A percentile compares a stretch with the other conserved stretches of the same genome.
These are phyloP conservation scores for Passer montanus DNA, from an alignment of 2,113 vertebrate species.

Conservation along the genomic window DNA sequence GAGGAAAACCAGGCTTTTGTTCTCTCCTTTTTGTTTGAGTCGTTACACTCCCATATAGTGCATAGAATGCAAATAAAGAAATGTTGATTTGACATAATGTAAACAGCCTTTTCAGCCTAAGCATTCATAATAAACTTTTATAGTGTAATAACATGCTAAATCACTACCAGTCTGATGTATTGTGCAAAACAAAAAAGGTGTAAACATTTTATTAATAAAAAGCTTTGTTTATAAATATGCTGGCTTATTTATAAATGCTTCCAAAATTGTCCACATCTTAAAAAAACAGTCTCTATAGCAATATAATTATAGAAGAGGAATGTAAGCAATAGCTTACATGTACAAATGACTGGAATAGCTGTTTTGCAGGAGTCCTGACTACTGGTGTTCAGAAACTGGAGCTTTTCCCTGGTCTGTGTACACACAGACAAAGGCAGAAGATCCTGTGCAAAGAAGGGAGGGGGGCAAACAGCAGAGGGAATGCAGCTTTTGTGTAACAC, in stretches of 20 bases:
- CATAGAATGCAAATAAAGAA: constrained; percentile 51
- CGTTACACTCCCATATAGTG: constrained; percentile 40
- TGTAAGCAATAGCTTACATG: not conserved
- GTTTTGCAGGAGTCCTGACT: not conserved
- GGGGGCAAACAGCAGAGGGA: not conserved
- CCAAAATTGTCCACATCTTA: not conserved
- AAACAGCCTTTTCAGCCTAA: constrained; percentile 62
- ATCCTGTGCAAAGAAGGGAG: not conserved
- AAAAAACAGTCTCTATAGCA: not conserved
- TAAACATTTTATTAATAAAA: constrained; percentile 90
- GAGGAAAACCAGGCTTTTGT: constrained; percentile 57
- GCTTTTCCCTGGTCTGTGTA: not conserved
- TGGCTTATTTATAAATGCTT: constrained; percentile 16
- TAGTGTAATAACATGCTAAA: constrained; percentile 66
- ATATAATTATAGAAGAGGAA: not conserved
- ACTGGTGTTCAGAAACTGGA: not conserved
- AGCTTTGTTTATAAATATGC: constrained; percentile 70
- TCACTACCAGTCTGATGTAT: constrained; percentile 71
- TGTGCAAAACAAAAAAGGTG: constrained; percentile 77
- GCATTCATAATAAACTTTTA: constrained; percentile 65
- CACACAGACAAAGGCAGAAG: not conserved
- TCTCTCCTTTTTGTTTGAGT: constrained; percentile 43
- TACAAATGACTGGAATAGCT: not conserved
- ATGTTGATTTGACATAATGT: constrained; percentile 61
- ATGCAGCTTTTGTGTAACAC: constrained; percentile 22